These are phyloP conservation scores for Ciconia nigra DNA, from an alignment of 2,797 vertebrate genomes.

Conservation along the genomic window DNA sequence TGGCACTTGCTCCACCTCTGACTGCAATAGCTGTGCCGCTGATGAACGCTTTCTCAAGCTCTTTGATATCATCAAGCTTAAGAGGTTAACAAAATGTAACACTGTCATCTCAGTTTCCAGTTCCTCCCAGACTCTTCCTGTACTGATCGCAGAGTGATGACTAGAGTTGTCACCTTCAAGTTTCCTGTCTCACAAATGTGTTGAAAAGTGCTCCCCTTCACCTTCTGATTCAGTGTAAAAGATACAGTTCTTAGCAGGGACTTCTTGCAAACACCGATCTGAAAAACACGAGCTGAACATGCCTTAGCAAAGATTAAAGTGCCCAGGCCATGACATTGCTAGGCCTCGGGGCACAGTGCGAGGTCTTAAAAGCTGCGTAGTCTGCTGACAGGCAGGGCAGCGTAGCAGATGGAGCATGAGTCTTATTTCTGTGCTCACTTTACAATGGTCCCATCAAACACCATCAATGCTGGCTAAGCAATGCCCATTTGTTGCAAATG, in stretches of 20 bases:
- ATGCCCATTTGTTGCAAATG: not conserved
- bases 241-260: not conserved
- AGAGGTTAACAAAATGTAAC: not conserved
- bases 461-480: not conserved
- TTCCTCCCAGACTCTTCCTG: not conserved
- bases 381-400: not conserved
- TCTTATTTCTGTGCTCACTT: not conserved
- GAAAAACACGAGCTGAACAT: not conserved
- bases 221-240: not conserved
- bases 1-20: not conserved
- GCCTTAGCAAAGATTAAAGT: not conserved
- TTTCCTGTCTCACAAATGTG: not conserved
- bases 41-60: not conserved
- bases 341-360: not conserved
- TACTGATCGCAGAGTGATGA: not conserved
- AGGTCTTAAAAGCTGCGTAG: not conserved
- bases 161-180: not conserved
- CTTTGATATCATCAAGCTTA: not conserved
- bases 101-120: not conserved
- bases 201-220: not conserved
- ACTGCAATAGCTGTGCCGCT: not conserved
- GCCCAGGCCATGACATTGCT: not conserved
- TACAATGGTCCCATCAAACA: not conserved
- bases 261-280: not conserved
- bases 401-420: accelerated